These are phyloP conservation scores for Drosophila saltans DNA, from an alignment of 1,140 invertebrate genomes.

Conservation along the genomic window DNA sequence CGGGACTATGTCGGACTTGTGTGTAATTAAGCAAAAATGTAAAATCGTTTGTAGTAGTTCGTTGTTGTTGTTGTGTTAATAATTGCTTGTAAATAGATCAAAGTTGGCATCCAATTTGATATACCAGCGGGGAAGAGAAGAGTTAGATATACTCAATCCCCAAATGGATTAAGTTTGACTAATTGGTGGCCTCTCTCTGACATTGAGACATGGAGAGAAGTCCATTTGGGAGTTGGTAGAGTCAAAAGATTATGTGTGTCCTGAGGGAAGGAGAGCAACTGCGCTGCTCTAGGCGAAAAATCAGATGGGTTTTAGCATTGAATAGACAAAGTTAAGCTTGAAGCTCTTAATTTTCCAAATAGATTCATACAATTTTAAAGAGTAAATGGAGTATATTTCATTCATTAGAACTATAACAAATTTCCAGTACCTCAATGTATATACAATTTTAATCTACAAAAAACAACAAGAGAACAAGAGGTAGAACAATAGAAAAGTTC, in stretches of 20 bases:
- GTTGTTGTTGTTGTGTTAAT: constrained; percentile 49
- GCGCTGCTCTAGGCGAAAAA: too few species aligned
- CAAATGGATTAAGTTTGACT: constrained; percentile 52
- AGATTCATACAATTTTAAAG: too few species aligned
- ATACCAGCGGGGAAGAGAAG: constrained; percentile 15
- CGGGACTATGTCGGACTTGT: constrained; percentile 24
- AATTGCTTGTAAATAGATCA: constrained; percentile 65
- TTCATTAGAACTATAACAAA: too few species aligned
- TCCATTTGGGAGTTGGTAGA: background rate
- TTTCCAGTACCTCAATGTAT: background rate
- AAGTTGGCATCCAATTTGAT: constrained; percentile 39
- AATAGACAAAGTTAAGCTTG: too few species aligned
- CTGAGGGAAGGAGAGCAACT: too few species aligned
- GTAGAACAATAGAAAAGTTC: background rate
- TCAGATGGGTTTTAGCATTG: too few species aligned
- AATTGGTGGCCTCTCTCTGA: constrained; percentile 34
- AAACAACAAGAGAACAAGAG: background rate
- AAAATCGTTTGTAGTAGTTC: constrained; percentile 54
- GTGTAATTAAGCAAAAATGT: constrained; percentile 68
- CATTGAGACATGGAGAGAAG: background rate
- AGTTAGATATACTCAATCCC: constrained; percentile 2
- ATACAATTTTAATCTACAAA: background rate
- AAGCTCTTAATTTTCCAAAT: too few species aligned
- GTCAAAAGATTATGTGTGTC: background rate
- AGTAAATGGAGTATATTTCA: too few species aligned